phyloP scores from a whole-genome alignment of 2,113 vertebrate genomes.

The Suricata suricatta region DNA sequence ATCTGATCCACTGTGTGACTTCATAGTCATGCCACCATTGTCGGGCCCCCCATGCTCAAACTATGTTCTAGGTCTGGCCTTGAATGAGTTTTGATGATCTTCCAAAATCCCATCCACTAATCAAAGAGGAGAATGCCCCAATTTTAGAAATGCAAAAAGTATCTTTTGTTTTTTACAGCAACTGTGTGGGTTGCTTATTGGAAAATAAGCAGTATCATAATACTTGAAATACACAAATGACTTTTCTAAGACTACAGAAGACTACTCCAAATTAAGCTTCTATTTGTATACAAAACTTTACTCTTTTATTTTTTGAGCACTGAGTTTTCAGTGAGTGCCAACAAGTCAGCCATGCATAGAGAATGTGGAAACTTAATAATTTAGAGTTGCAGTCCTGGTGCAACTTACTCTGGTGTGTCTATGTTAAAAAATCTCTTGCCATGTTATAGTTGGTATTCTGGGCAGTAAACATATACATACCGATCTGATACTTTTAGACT shows the following conservation, averaged over 20 bases:
- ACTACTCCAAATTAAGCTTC: not conserved
- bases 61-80: not conserved
- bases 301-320: conserved; percentile 4
- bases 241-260: not conserved
- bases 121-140: not conserved
- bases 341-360: not conserved
- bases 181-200: not conserved
- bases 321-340: not conserved
- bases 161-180: not conserved
- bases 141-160: not conserved
- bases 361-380: not conserved
- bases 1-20: not conserved
- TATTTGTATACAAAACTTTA: not conserved
- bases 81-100: not conserved
- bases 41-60: rapidly evolving
- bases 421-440: not conserved
- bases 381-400: not conserved
- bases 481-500: not conserved
- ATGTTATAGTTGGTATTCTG: not conserved
- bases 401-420: not conserved
- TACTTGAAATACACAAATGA: not conserved
- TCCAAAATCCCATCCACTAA: not conserved
- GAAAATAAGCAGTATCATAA: not conserved
- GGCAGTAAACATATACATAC: not conserved
- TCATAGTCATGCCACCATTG: rapidly evolving